These are phyloP conservation scores for Phoeniculus purpureus DNA, from an alignment of 2,797 vertebrate genomes.

Conservation along the genomic window DNA sequence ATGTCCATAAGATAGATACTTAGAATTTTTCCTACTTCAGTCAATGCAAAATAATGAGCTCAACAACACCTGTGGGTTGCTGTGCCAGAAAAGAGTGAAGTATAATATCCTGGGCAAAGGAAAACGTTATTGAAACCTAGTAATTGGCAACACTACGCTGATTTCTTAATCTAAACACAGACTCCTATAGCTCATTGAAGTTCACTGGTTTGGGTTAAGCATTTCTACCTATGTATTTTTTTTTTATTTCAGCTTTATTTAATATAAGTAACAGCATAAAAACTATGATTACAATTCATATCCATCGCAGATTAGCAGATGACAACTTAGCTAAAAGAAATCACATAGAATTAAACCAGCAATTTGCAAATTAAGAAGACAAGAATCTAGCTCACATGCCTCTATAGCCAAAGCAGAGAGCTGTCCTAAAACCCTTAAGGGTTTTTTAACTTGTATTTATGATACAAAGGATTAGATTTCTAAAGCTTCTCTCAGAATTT, in stretches of 20 bases:
- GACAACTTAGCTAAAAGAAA: background rate
- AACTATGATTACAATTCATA: background rate
- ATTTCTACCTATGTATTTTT: background rate
- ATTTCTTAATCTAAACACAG: background rate
- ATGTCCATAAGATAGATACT: background rate
- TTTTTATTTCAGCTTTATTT: background rate
- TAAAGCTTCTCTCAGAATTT: constrained; percentile 26
- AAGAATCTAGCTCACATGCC: background rate
- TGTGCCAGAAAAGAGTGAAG: background rate
- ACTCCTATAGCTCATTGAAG: background rate
- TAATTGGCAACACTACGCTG: background rate
- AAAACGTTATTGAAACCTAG: background rate
- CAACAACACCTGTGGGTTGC: background rate
- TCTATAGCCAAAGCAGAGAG: background rate
- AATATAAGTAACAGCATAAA: background rate
- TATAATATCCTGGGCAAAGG: background rate
- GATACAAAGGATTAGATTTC: constrained; percentile 38
- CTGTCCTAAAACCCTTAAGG: background rate
- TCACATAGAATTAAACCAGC: background rate
- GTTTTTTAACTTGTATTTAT: constrained; percentile 26
- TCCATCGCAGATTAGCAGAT: background rate
- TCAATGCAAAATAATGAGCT: background rate
- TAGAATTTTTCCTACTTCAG: background rate
- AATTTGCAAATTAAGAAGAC: constrained; percentile 9
- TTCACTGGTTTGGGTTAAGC: background rate